These are phyloP conservation scores for Schlechtendalia chinensis DNA, from an alignment of 1,140 invertebrate genomes.

Conservation along the genomic window DNA sequence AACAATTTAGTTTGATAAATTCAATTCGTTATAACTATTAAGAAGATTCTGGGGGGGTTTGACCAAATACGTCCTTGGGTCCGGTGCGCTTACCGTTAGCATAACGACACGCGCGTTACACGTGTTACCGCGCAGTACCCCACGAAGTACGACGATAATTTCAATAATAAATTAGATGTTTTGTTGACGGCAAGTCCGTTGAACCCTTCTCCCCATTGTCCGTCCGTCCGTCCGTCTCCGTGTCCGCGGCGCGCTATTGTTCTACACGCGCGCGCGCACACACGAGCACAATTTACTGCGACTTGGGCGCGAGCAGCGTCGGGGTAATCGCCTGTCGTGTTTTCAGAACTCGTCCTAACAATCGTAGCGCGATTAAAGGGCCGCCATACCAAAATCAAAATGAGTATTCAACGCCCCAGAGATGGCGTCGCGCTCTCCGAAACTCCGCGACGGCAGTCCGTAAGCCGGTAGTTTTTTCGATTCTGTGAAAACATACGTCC, in stretches of 20 bases:
- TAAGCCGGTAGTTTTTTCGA: too few relatives aligned
- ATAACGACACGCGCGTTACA: conserved; percentile 15
- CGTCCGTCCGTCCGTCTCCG: conserved; percentile 30
- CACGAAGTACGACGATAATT: conserved; percentile 29
- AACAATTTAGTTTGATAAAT: too few relatives aligned
- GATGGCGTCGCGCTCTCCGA: too few relatives aligned
- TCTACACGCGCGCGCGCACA: neutral
- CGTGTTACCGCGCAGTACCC: too few relatives aligned
- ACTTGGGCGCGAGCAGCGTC: neutral
- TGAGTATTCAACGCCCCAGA: too few relatives aligned
- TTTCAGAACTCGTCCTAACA: neutral
- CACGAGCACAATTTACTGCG: neutral
- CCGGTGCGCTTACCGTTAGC: conserved; percentile 37
- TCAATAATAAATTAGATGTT: conserved; percentile 49
- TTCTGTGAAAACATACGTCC: too few relatives aligned
- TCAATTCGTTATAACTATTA: too few relatives aligned
- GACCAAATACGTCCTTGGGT: too few relatives aligned
- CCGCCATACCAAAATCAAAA: too few relatives aligned
- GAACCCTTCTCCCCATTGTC: conserved; percentile 48
- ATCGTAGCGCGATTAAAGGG: too few relatives aligned
- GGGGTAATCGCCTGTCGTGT: conserved; percentile 18
- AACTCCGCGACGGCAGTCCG: too few relatives aligned
- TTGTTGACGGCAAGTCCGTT: conserved; percentile 46
- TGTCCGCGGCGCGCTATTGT: conserved; percentile 16
- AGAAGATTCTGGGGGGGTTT: too few relatives aligned